Evolutionary conservation across 2,797 vertebrate species (phyloP).

Genomic region (Taenioides sp.): DNA sequence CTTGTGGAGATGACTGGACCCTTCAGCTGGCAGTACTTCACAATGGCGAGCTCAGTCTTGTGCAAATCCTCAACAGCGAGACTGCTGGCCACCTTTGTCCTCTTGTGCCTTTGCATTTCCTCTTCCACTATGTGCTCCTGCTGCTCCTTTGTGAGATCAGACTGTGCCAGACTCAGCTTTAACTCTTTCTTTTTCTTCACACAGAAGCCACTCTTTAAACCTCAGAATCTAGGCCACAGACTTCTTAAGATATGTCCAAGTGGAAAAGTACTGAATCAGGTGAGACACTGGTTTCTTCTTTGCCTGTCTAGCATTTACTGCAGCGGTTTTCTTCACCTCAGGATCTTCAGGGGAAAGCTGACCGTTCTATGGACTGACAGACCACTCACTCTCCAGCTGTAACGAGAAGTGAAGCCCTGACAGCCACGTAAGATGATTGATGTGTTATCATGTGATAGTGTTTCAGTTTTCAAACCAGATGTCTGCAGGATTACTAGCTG

Average conservation of each 20-base stretch:
- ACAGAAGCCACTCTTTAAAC: constrained; percentile 6
- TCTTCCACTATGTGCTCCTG: no score
- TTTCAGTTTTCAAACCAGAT: background rate
- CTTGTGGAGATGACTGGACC: background rate
- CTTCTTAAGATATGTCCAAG: constrained; percentile 14
- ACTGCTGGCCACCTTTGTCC: no score
- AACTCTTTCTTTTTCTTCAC: constrained; percentile 14
- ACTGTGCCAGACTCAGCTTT: background rate
- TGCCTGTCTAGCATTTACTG: background rate
- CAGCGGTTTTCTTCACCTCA: constrained; percentile 15
- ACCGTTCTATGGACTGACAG: no score
- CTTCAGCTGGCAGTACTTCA: constrained; percentile 4
- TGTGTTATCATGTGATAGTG: no score
- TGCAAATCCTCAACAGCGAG: constrained; percentile 12
- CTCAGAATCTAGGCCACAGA: constrained; percentile 19
- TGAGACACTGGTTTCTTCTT: background rate
- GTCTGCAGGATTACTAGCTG: constrained; percentile 15
- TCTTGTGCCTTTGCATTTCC: constrained; percentile 2
- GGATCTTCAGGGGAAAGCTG: no score
- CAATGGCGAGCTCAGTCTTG: constrained; percentile 8
- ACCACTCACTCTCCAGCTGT: no score
- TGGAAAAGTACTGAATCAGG: constrained; percentile 8
- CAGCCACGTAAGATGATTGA: background rate
- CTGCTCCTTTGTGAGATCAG: background rate
- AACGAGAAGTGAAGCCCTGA: background rate